These are phyloP conservation scores for Tragelaphus eurycerus DNA, from an alignment of 2,797 vertebrate genomes.

Conservation along the genomic window DNA sequence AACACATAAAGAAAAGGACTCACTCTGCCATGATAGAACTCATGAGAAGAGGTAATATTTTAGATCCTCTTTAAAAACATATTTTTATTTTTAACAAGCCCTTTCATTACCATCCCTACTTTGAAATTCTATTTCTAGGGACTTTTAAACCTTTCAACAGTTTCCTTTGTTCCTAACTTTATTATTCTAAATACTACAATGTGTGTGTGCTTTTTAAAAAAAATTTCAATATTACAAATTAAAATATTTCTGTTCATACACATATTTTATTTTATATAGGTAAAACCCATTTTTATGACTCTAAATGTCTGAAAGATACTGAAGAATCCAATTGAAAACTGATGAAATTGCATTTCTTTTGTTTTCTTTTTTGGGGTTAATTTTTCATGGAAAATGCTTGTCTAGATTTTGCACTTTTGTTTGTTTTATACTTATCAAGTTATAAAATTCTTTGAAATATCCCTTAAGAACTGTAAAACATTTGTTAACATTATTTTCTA, in stretches of 20 bases:
- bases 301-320: background rate
- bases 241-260: background rate
- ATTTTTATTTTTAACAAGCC: background rate
- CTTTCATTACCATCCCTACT: background rate
- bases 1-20: background rate
- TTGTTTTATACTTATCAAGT: background rate
- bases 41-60: background rate
- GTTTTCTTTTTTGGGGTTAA: background rate
- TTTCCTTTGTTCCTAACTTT: background rate
- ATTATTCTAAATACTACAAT: background rate
- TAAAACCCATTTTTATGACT: background rate
- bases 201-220: background rate
- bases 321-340: background rate
- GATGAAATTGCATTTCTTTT: background rate
- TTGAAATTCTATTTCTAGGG: background rate
- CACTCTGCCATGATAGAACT: background rate
- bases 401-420: background rate
- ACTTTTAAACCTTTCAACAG: background rate
- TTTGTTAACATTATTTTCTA: background rate
- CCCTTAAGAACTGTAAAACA: background rate
- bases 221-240: background rate
- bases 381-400: background rate
- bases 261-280: background rate
- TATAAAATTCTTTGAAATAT: background rate
- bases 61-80: background rate